These are phyloP conservation scores for Dasysyrphus albostriatus DNA, from an alignment of 2,888 invertebrate genomes.

Conservation along the genomic window DNA sequence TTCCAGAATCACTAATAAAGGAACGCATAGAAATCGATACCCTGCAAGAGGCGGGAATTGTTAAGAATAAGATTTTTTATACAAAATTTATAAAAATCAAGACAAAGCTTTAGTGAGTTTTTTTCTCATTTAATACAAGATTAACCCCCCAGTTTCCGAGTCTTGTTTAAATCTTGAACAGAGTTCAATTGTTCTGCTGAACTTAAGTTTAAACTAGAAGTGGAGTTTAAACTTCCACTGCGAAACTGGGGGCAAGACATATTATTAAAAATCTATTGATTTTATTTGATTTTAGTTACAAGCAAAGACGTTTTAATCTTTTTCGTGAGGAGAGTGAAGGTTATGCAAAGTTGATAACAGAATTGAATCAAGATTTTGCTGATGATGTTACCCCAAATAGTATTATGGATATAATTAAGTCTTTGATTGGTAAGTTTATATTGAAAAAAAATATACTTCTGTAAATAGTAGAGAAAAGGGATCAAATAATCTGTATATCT, in stretches of 20 bases:
- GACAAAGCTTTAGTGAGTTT: slow-evolving; percentile 97
- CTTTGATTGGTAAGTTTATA: slow-evolving; percentile 91
- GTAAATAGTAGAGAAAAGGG: too few species aligned
- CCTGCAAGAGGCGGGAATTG: slow-evolving; percentile 94
- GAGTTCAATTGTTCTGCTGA: too few species aligned
- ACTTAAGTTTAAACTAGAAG: too few species aligned
- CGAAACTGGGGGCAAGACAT: too few species aligned
- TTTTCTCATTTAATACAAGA: neutral
- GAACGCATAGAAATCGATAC: slow-evolving; percentile 97
- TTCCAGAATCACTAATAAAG: slow-evolving; percentile 94
- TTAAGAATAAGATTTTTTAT: slow-evolving; percentile 95
- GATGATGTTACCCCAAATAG: slow-evolving; percentile 85
- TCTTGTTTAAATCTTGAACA: too few species aligned
- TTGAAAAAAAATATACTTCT: neutral
- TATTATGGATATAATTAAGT: slow-evolving; percentile 94
- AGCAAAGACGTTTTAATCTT: slow-evolving; percentile 99
- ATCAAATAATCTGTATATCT: too few species aligned
- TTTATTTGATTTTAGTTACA: slow-evolving; percentile 89
- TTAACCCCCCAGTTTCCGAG: too few species aligned
- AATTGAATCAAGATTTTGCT: slow-evolving; percentile 92
- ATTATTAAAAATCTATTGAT: neutral
- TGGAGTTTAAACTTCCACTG: too few species aligned
- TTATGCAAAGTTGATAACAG: slow-evolving; percentile 97
- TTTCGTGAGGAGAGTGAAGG: slow-evolving; percentile 99
- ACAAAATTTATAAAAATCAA: slow-evolving; percentile 99